These are phyloP conservation scores for Caenorhabditis sulstoni DNA, from an alignment of 2,888 invertebrate genomes.

Conservation along the genomic window DNA sequence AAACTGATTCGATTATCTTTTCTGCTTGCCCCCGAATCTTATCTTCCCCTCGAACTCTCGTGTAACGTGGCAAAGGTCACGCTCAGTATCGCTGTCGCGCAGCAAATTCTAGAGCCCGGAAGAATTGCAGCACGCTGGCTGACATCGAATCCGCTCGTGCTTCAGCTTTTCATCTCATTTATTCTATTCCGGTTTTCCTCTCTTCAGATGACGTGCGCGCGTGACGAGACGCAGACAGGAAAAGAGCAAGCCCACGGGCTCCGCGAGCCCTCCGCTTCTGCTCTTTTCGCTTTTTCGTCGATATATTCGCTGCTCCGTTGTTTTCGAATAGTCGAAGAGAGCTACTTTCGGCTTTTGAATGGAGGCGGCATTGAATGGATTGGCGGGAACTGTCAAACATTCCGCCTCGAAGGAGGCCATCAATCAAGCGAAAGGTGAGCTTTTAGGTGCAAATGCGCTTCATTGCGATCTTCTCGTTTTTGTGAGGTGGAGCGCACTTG, in stretches of 20 bases:
- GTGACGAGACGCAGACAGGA: conserved; percentile 22
- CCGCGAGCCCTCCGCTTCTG: conserved; percentile 24
- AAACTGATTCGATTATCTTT: too few relatives aligned
- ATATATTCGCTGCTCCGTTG: conserved; percentile 17
- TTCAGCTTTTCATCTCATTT: not conserved
- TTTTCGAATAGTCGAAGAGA: too few relatives aligned
- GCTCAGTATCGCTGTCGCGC: too few relatives aligned
- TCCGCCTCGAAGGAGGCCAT: conserved; percentile 69
- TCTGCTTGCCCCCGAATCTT: too few relatives aligned
- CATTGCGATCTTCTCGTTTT: too few relatives aligned
- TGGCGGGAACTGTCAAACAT: conserved; percentile 64
- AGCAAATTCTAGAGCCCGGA: too few relatives aligned
- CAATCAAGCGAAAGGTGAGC: conserved; percentile 70
- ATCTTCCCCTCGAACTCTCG: too few relatives aligned
- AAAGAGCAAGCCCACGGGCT: conserved; percentile 25
- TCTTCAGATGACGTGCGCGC: conserved; percentile 28
- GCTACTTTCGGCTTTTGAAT: conserved; percentile 36
- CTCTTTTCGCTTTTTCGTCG: conserved; percentile 24
- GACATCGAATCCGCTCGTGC: not conserved
- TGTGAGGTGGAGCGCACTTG: too few relatives aligned
- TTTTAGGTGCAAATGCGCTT: too few relatives aligned
- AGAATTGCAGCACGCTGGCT: too few relatives aligned
- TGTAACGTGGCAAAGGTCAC: too few relatives aligned
- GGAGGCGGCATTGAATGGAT: conserved; percentile 64
- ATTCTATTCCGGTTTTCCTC: conserved; percentile 1